phyloP scores from a whole-genome alignment of 2,888 invertebrate genomes.

The Tachystola acroxantha region DNA sequence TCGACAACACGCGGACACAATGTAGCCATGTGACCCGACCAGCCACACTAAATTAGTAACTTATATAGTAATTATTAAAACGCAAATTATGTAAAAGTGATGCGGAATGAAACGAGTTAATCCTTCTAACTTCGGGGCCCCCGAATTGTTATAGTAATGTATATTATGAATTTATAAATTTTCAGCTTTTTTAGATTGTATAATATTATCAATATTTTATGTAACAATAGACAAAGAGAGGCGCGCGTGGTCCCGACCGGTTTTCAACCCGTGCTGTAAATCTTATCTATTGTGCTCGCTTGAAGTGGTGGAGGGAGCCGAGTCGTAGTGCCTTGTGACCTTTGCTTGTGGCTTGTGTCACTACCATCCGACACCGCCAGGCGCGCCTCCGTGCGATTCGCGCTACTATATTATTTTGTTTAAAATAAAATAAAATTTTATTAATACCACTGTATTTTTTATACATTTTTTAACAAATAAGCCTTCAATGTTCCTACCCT shows the following conservation, averaged over 20 bases:
- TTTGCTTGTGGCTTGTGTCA: too few relatives aligned
- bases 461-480: too few relatives aligned
- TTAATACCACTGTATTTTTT: conserved; percentile 34
- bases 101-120: conserved; percentile 31
- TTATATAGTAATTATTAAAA: too few relatives aligned
- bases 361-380: conserved; percentile 18
- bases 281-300: conserved; percentile 30
- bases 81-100: conserved; percentile 39
- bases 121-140: conserved; percentile 26
- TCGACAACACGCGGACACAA: too few relatives aligned
- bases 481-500: too few relatives aligned
- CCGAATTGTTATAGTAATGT: conserved; percentile 53
- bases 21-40: too few relatives aligned
- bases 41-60: too few relatives aligned
- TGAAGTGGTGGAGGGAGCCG: conserved; percentile 19
- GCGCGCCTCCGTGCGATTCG: conserved; percentile 33
- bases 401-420: conserved; percentile 69
- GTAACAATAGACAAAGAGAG: conserved; percentile 53
- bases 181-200: conserved; percentile 65
- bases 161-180: conserved; percentile 70
- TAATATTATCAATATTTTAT: conserved; percentile 61
- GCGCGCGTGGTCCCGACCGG: conserved; percentile 40
- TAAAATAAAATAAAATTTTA: conserved; percentile 70
- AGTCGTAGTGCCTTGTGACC: conserved; percentile 35
- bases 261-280: conserved; percentile 28